A percentile compares a stretch with the other conserved stretches of the same genome.
These are phyloP conservation scores for Zhuqinia jingwanae DNA, from an alignment of 2,888 invertebrate genomes.

Conservation along the genomic window DNA sequence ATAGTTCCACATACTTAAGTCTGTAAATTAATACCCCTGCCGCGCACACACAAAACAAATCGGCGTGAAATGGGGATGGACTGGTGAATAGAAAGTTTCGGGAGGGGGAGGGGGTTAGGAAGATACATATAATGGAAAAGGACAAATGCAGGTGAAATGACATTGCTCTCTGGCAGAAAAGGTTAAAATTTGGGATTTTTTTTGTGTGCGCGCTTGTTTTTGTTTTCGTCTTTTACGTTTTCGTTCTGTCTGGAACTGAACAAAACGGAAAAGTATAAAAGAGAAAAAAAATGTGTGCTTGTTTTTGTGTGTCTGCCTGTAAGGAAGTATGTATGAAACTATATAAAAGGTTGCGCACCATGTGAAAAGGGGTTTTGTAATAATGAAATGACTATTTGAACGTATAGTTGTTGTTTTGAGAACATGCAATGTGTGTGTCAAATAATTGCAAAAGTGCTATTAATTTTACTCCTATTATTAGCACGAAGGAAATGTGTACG, in stretches of 20 bases:
- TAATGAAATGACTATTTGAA: background rate
- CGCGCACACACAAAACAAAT: background rate
- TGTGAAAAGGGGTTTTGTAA: background rate
- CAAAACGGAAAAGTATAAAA: too few species aligned
- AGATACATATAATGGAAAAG: background rate
- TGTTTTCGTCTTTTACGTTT: background rate
- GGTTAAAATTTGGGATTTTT: constrained; percentile 12
- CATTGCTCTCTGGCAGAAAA: constrained; percentile 8
- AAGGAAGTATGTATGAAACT: background rate
- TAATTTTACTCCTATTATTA: constrained; percentile 13
- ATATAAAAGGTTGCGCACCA: background rate
- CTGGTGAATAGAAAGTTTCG: background rate
- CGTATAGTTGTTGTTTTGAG: background rate
- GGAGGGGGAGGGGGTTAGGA: background rate
- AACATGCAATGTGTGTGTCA: background rate
- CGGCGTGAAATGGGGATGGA: background rate
- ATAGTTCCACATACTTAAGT: background rate
- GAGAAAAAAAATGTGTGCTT: too few species aligned
- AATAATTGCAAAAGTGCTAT: background rate
- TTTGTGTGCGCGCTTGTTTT: too few species aligned
- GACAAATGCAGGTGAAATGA: constrained; percentile 33
- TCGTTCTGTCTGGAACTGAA: too few species aligned
- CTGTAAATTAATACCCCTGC: background rate
- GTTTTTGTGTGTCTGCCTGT: background rate
- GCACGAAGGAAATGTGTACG: background rate